phyloP scores from a whole-genome alignment of 2,797 vertebrate genomes.

The Forpus xanthops region DNA sequence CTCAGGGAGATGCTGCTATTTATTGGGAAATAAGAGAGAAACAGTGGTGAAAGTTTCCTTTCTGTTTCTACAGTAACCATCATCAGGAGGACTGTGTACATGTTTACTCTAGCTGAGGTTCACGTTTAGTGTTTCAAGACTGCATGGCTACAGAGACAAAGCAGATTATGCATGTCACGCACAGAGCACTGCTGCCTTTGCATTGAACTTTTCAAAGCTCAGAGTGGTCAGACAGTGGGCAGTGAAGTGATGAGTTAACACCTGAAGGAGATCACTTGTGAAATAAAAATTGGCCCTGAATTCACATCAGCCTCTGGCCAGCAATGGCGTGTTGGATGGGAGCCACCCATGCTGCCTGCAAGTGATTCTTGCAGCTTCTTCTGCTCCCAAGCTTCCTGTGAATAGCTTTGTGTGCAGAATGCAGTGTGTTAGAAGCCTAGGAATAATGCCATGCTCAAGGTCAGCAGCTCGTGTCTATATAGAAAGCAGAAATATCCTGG shows the following conservation, averaged over 20 bases:
- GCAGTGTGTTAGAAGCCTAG: background rate
- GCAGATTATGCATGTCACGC: background rate
- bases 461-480: background rate
- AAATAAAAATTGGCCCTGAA: background rate
- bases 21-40: conserved; percentile 63
- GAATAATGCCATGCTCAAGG: background rate
- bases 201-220: background rate
- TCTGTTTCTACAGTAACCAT: conserved; percentile 54
- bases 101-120: background rate
- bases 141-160: background rate
- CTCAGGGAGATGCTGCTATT: conserved; percentile 52
- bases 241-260: background rate
- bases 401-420: background rate
- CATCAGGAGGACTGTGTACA: background rate
- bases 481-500: background rate
- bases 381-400: background rate
- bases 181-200: background rate
- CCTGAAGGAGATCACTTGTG: background rate
- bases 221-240: background rate
- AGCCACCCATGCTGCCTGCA: background rate
- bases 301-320: background rate
- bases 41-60: conserved; percentile 32
- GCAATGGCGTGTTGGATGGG: fast-evolving
- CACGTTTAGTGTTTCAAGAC: background rate
- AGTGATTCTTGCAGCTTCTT: background rate